Evolutionary conservation across 2,113 vertebrate genomes (phyloP).

Genomic region (Prolemur simus): DNA sequence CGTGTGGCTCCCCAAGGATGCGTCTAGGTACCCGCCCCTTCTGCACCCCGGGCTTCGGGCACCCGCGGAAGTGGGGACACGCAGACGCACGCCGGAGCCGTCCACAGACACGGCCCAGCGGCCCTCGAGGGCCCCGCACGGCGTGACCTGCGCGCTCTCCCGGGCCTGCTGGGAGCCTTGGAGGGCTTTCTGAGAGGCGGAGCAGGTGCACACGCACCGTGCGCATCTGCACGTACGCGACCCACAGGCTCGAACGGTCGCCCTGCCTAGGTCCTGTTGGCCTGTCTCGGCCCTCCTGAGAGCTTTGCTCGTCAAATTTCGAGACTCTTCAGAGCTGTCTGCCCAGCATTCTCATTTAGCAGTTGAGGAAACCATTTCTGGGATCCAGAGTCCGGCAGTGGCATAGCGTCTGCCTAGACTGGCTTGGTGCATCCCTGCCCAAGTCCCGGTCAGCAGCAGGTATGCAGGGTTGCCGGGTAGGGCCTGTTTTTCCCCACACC

Average conservation of each 20-base stretch:
- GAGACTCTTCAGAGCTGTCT: background rate
- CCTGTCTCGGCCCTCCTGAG: background rate
- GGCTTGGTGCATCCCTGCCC: background rate
- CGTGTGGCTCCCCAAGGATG: background rate
- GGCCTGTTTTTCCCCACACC: fast-evolving
- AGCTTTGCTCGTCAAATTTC: background rate
- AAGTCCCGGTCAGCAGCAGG: background rate
- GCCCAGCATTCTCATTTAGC: background rate
- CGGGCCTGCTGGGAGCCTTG: background rate
- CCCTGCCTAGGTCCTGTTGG: background rate
- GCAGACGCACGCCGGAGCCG: fast-evolving
- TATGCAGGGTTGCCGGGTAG: background rate
- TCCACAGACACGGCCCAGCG: fast-evolving
- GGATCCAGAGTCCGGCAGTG: background rate
- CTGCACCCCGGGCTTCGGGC: too few relatives aligned
- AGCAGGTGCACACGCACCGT: background rate
- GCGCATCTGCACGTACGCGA: fast-evolving
- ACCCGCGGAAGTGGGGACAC: background rate
- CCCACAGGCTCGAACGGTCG: fast-evolving
- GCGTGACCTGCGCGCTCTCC: fast-evolving
- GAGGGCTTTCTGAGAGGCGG: background rate
- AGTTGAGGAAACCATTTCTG: background rate
- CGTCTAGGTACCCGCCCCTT: background rate
- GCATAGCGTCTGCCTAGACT: background rate
- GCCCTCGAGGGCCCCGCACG: fast-evolving